A percentile compares a stretch with the other conserved stretches of the same genome.
Evolutionary conservation across 1,140 invertebrate species (phyloP).

Genomic region (Nasonia longicornis): DNA sequence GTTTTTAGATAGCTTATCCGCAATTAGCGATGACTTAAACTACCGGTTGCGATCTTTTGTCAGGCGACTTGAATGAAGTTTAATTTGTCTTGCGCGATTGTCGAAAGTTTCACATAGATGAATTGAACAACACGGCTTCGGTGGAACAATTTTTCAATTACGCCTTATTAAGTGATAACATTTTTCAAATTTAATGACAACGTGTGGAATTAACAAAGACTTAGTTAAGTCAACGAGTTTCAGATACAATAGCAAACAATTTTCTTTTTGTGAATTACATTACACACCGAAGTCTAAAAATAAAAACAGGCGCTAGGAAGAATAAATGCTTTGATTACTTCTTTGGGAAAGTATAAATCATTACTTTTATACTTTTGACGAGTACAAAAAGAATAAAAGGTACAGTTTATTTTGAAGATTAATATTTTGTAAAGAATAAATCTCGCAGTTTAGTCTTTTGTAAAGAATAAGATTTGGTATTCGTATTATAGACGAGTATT

Average conservation of each 20-base stretch:
- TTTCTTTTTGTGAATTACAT: background rate
- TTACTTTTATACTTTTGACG: no score
- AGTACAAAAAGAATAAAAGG: no score
- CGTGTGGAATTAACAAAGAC: background rate
- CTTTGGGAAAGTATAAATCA: no score
- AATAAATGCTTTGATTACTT: no score
- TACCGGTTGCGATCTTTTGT: conserved; percentile 17
- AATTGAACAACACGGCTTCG: background rate
- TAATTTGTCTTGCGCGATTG: conserved; percentile 11
- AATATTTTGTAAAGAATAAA: no score
- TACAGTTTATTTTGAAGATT: no score
- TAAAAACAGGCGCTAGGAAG: no score
- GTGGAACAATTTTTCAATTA: background rate
- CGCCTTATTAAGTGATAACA: background rate
- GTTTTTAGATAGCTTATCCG: conserved; percentile 10
- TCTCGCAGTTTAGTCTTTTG: no score
- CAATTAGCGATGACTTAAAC: conserved; percentile 31
- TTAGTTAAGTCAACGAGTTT: background rate
- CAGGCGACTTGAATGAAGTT: conserved; percentile 28
- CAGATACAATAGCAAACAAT: background rate
- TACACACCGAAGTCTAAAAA: no score
- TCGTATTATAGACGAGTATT: no score
- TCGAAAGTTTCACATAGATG: conserved; percentile 15
- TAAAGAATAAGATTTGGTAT: no score
- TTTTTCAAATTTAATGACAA: background rate